Evolutionary conservation across 2,797 vertebrate species (phyloP).

Genomic region (Phataginus tricuspis): DNA sequence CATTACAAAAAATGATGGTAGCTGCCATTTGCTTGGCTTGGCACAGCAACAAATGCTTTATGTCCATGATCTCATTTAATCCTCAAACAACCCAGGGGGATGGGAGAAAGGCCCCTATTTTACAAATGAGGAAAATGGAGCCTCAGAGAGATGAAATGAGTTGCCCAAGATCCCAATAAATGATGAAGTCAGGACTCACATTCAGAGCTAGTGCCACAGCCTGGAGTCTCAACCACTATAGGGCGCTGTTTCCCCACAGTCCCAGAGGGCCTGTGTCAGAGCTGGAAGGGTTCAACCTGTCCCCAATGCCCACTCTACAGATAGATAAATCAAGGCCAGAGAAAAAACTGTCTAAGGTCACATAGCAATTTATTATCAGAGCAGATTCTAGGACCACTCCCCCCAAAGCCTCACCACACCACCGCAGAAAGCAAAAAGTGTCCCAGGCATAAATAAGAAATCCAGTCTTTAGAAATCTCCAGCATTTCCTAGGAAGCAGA

Average conservation of each 20-base stretch:
- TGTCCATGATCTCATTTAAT: constrained; percentile 49
- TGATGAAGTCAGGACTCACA: background rate
- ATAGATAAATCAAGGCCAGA: background rate
- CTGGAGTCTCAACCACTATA: background rate
- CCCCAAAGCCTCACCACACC: background rate
- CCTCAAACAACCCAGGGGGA: background rate
- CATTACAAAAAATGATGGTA: constrained; percentile 18
- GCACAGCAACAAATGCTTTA: background rate
- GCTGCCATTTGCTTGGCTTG: constrained; percentile 8
- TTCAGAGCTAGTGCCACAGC: background rate
- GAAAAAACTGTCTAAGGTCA: background rate
- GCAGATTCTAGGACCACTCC: background rate
- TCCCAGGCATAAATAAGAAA: background rate
- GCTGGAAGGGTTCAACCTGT: background rate
- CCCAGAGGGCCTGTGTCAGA: background rate
- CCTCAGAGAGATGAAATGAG: background rate
- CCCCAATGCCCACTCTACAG: background rate
- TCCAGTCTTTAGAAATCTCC: constrained; percentile 24
- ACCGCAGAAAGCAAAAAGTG: constrained; percentile 29
- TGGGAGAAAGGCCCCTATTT: background rate
- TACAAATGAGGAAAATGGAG: background rate
- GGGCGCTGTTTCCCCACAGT: background rate
- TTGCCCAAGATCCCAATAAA: background rate
- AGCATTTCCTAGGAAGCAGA: constrained; percentile 5
- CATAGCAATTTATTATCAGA: background rate